A percentile compares a stretch with the other conserved stretches of the same genome.
These are phyloP conservation scores for Bruchidius siliquastri DNA, from an alignment of 2,888 invertebrate genomes.

Conservation along the genomic window DNA sequence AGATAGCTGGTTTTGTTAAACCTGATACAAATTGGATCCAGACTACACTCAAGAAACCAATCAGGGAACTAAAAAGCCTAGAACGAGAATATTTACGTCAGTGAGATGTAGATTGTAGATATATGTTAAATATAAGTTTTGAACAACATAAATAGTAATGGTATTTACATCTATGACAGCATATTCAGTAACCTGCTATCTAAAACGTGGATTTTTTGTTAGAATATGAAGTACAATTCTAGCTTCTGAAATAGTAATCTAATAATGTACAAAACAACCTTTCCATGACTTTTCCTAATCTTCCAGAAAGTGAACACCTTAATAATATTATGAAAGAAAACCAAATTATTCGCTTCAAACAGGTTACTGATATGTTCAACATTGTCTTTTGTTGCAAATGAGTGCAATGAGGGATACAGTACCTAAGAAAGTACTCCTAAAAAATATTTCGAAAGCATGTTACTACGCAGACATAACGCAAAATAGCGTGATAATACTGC, in stretches of 20 bases:
- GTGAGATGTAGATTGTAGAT: neutral
- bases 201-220: too few relatives aligned
- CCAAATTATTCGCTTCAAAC: too few relatives aligned
- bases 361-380: neutral
- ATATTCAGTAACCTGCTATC: neutral
- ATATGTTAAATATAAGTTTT: neutral
- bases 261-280: too few relatives aligned
- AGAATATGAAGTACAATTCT: too few relatives aligned
- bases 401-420: neutral
- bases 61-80: slow-evolving; percentile 40
- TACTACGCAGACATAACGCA: neutral
- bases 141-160: neutral
- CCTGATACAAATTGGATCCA: slow-evolving; percentile 50
- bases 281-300: too few relatives aligned
- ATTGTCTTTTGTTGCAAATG: neutral
- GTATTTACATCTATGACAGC: neutral
- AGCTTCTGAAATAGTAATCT: too few relatives aligned
- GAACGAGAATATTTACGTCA: slow-evolving; percentile 26
- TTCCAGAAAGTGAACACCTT: too few relatives aligned
- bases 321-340: too few relatives aligned
- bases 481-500: neutral
- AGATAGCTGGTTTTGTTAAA: slow-evolving; percentile 46
- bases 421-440: neutral
- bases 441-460: neutral
- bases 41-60: slow-evolving; percentile 38